Conservation (phyloP, 2,797 vertebrate species). For the Pseudocheirus occidentalis region DNA sequence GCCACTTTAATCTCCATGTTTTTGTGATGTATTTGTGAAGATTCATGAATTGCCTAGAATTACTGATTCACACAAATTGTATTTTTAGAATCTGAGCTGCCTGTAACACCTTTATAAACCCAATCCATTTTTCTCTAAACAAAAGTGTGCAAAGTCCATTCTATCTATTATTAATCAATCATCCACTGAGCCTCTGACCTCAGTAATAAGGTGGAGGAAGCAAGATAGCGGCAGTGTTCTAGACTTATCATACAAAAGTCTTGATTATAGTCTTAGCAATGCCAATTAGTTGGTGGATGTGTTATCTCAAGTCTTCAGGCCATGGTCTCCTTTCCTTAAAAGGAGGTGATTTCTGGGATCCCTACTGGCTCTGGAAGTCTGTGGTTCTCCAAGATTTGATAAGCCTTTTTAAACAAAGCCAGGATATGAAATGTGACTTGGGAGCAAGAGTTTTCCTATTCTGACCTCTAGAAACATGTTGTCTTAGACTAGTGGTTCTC, state of each 20-base stretch:
- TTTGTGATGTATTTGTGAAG: not conserved
- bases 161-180: not conserved
- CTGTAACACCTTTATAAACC: not conserved
- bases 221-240: not conserved
- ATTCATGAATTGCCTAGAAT: not conserved
- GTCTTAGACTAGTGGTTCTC: not conserved
- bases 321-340: not conserved
- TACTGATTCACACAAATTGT: not conserved
- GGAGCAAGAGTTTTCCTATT: not conserved
- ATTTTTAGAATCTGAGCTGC: not conserved
- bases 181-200: not conserved
- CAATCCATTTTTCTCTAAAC: not conserved
- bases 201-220: not conserved
- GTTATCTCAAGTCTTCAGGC: not conserved
- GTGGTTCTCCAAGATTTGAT: not conserved
- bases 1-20: not conserved
- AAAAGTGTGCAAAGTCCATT: not conserved
- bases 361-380: not conserved
- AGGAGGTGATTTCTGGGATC: not conserved
- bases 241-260: not conserved
- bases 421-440: not conserved
- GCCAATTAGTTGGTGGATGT: not conserved
- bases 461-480: not conserved
- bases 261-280: not conserved
- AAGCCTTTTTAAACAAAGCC: not conserved